Evolutionary conservation across 1,140 invertebrate species (phyloP).

Genomic region (Zaprionus taronus): DNA sequence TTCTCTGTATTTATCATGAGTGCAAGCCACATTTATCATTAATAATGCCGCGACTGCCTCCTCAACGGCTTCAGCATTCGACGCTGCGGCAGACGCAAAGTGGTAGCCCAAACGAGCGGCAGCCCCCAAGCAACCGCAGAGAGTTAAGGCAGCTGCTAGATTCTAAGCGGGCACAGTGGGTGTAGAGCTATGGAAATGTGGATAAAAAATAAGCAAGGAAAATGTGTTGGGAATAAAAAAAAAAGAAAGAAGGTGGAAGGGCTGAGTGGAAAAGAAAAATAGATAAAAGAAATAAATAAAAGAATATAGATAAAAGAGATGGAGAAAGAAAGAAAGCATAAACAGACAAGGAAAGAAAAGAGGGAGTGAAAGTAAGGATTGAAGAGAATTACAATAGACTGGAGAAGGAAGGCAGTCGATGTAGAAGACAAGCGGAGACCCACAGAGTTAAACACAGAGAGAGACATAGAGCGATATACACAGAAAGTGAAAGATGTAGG

Average conservation of each 20-base stretch:
- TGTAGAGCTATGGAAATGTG: background rate
- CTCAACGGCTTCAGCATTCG: slow-evolving; percentile 39
- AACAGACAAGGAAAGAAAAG: background rate
- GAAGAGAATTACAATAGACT: no score
- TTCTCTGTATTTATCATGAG: slow-evolving; percentile 84
- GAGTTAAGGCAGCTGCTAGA: slow-evolving; percentile 66
- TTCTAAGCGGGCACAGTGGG: slow-evolving; percentile 56
- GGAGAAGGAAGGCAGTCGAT: no score
- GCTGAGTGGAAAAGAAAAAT: background rate
- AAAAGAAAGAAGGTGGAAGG: background rate
- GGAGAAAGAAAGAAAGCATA: background rate
- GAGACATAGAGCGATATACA: no score
- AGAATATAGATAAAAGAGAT: no score
- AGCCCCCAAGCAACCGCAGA: slow-evolving; percentile 60
- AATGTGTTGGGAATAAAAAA: background rate
- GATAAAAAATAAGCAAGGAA: background rate
- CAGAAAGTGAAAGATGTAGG: no score
- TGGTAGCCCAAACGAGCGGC: slow-evolving; percentile 56
- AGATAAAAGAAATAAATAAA: no score
- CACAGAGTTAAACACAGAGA: no score
- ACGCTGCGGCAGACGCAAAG: slow-evolving; percentile 45
- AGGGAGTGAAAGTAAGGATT: no score
- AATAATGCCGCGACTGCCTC: slow-evolving; percentile 71
- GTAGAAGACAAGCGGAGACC: no score
- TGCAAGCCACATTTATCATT: slow-evolving; percentile 84